Conservation (phyloP, 2,888 invertebrate genomes). For the Cryptocephalus moraei region DNA sequence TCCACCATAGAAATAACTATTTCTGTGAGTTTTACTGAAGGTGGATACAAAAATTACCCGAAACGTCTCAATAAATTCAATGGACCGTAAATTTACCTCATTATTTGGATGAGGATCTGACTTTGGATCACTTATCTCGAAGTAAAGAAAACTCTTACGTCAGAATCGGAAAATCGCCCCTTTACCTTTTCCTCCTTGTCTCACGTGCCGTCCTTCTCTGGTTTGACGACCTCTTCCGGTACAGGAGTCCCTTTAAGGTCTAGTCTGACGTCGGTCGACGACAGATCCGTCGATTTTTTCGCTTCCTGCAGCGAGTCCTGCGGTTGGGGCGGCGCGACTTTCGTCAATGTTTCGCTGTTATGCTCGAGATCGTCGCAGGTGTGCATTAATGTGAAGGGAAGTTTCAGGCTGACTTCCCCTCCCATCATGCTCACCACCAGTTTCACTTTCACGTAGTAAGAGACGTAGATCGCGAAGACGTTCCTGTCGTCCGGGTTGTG, state of each 20-base stretch:
- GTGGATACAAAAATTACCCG: too few species aligned
- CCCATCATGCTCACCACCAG: constrained; percentile 71
- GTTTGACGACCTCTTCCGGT: constrained; percentile 18
- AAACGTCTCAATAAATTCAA: too few species aligned
- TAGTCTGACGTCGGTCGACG: too few species aligned
- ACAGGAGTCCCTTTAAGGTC: background rate
- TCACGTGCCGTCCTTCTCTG: constrained; percentile 37
- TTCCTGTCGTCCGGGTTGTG: constrained; percentile 64
- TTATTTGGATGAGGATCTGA: too few species aligned
- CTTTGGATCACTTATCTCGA: background rate
- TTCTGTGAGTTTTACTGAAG: too few species aligned
- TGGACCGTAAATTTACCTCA: too few species aligned
- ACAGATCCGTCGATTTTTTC: too few species aligned
- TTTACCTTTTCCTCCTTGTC: constrained; percentile 29
- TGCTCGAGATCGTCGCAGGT: constrained; percentile 54
- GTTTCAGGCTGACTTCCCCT: constrained; percentile 65
- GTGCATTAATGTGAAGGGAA: constrained; percentile 73
- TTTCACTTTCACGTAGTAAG: constrained; percentile 84
- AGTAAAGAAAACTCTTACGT: constrained; percentile 1
- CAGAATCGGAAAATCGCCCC: background rate
- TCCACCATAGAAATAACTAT: too few species aligned
- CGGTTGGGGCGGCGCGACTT: constrained; percentile 4
- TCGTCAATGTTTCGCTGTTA: constrained; percentile 9
- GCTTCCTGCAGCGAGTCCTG: background rate
- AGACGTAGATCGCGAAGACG: constrained; percentile 84